phyloP scores from a whole-genome alignment of 1,140 invertebrate genomes.

The Diachasma alloeum region DNA sequence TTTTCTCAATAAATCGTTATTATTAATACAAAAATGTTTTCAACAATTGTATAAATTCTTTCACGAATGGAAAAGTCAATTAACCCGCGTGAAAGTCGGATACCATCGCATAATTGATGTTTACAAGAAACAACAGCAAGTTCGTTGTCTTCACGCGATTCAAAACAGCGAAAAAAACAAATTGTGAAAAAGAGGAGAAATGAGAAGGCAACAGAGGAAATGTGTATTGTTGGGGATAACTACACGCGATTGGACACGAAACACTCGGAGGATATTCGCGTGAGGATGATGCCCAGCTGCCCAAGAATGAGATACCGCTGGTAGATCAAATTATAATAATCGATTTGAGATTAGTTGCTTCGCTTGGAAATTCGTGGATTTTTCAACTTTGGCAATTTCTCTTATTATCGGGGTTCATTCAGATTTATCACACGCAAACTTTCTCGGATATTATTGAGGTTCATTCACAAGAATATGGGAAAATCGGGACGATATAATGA shows the following conservation, averaged over 20 bases:
- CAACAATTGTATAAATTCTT: background rate
- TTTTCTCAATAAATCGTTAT: background rate
- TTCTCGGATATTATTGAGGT: background rate
- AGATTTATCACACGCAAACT: background rate
- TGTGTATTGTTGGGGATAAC: background rate
- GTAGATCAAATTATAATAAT: constrained; percentile 3
- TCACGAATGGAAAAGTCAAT: background rate
- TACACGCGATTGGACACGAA: background rate
- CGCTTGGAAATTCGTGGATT: background rate
- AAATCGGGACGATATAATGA: background rate
- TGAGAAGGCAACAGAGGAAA: background rate
- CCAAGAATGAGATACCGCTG: background rate
- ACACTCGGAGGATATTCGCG: background rate
- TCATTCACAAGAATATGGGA: background rate
- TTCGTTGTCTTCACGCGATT: constrained; percentile 2
- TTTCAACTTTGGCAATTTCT: background rate
- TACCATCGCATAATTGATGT: background rate
- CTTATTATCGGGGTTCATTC: background rate
- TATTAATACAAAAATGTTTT: background rate
- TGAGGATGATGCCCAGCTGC: background rate
- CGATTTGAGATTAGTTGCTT: background rate
- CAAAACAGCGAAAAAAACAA: background rate
- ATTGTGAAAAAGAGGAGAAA: background rate
- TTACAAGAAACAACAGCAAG: background rate
- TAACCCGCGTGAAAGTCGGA: background rate